phyloP scores from a whole-genome alignment of 2,797 vertebrate species.

The Crypturellus tataupa region DNA sequence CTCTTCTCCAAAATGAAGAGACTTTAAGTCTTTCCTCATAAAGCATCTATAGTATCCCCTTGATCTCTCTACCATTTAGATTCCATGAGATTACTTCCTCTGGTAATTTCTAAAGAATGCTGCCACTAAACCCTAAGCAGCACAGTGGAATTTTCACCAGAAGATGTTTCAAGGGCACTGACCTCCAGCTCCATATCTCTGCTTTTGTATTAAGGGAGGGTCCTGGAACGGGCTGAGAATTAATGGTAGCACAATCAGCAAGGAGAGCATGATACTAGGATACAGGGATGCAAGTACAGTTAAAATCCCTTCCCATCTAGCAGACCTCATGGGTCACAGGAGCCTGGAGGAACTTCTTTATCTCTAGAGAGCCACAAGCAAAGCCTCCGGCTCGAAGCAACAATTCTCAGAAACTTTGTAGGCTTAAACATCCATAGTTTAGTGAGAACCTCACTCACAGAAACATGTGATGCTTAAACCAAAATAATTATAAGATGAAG shows the following conservation, averaged over 20 bases:
- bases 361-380: background rate
- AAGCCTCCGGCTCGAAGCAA: background rate
- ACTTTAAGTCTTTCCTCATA: conserved; percentile 14
- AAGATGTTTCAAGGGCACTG: background rate
- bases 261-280: background rate
- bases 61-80: conserved; percentile 27
- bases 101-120: no score
- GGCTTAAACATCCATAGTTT: background rate
- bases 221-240: background rate
- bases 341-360: background rate
- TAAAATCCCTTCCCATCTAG: background rate
- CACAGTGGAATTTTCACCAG: background rate
- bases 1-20: background rate
- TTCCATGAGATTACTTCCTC: background rate
- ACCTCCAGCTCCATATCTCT: background rate
- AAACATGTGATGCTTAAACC: background rate
- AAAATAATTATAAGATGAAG: background rate
- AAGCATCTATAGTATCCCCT: conserved; percentile 38
- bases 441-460: background rate
- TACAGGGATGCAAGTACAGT: background rate
- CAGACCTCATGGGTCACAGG: background rate
- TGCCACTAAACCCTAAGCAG: background rate
- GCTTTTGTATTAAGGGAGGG: background rate
- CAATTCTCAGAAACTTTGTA: background rate
- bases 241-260: background rate